Evolutionary conservation across 2,888 invertebrate genomes (phyloP).

Genomic region (Azorinus chamasolen): DNA sequence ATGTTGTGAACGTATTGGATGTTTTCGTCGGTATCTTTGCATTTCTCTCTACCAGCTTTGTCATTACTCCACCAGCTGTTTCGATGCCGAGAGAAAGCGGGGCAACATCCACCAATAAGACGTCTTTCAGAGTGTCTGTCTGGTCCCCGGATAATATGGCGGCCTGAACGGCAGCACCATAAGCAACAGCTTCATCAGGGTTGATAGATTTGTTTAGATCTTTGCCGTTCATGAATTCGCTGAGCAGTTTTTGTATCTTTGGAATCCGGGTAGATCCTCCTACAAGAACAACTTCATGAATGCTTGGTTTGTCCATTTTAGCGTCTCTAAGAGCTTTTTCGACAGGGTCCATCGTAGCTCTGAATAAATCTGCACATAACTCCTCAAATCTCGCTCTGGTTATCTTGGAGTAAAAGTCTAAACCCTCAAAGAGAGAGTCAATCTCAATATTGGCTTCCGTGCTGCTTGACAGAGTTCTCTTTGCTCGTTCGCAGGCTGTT

Average conservation of each 20-base stretch:
- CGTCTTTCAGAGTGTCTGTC: slow-evolving; percentile 91
- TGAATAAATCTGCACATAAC: slow-evolving; percentile 79
- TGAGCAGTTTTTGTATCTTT: slow-evolving; percentile 97
- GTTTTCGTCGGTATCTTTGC: slow-evolving; percentile 84
- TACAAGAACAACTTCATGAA: slow-evolving; percentile 90
- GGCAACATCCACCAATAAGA: slow-evolving; percentile 91
- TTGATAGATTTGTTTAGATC: slow-evolving; percentile 98
- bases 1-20: slow-evolving; percentile 91
- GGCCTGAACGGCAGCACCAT: slow-evolving; percentile 84
- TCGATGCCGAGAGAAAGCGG: slow-evolving; percentile 88
- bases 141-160: slow-evolving; percentile 91
- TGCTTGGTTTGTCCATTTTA: slow-evolving; percentile 91
- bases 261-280: slow-evolving; percentile 99
- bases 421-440: slow-evolving; percentile 81
- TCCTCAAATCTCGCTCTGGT: slow-evolving; percentile 84
- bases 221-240: slow-evolving; percentile 89
- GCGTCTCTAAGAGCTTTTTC: slow-evolving; percentile 93
- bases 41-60: slow-evolving; percentile 76
- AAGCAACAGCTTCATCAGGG: slow-evolving; percentile 99
- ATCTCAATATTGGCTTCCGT: slow-evolving; percentile 82
- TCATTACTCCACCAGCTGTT: slow-evolving; percentile 85
- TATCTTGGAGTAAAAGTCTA: slow-evolving; percentile 82
- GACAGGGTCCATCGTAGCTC: slow-evolving; percentile 92
- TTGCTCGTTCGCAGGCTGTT: slow-evolving; percentile 83
- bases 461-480: slow-evolving; percentile 80